These are phyloP conservation scores for Chelidonichthys spinosus DNA, from an alignment of 2,797 vertebrate species.

Conservation along the genomic window DNA sequence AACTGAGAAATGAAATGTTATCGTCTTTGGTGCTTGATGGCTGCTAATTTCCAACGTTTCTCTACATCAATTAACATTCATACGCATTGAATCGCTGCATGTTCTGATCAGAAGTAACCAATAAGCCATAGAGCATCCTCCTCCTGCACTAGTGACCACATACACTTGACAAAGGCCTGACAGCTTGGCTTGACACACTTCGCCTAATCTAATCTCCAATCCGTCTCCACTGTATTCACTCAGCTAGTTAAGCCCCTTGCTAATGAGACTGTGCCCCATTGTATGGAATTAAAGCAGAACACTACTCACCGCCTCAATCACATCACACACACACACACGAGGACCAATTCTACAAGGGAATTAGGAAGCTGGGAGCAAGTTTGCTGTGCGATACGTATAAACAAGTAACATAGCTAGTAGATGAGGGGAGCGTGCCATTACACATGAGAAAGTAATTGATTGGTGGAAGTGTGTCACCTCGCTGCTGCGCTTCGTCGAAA, in stretches of 20 bases:
- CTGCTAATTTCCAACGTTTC: not conserved
- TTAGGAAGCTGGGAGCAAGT: conserved; percentile 40
- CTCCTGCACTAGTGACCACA: conserved; percentile 44
- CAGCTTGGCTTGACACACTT: conserved; percentile 77
- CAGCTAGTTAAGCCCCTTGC: conserved; percentile 71
- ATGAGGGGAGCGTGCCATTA: conserved; percentile 7
- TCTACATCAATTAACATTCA: not conserved
- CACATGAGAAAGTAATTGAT: not conserved
- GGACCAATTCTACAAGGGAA: conserved; percentile 38
- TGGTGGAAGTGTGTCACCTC: not conserved
- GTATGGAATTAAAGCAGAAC: conserved; percentile 70
- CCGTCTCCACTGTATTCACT: conserved; percentile 72
- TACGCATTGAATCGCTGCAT: not conserved
- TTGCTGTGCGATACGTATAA: conserved; percentile 20
- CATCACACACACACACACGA: conserved; percentile 48
- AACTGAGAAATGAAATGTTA: not conserved
- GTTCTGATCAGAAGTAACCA: conserved; percentile 1
- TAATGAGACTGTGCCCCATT: conserved; percentile 73
- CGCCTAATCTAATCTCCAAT: conserved; percentile 76
- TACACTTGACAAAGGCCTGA: conserved; percentile 66
- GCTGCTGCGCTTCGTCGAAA: conserved; percentile 6
- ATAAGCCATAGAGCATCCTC: not conserved
- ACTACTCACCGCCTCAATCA: conserved; percentile 57
- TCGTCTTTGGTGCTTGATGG: not conserved
- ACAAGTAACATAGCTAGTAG: not conserved